Evolutionary conservation across 2,797 vertebrate species (phyloP).

Genomic region (Sebastes nivosus): DNA sequence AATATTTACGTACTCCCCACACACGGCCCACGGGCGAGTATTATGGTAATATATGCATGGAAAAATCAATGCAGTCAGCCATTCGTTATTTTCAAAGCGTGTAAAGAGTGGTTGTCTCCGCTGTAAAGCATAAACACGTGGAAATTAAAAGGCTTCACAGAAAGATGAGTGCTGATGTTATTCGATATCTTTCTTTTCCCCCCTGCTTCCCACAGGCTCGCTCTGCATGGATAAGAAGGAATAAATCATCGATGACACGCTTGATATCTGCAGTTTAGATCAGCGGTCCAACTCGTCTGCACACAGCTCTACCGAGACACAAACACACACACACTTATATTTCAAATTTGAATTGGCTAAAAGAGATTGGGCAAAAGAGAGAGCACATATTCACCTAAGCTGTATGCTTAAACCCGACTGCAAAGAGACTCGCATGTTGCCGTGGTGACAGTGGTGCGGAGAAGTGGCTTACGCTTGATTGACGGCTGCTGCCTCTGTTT

Average conservation of each 20-base stretch:
- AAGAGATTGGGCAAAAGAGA: not conserved
- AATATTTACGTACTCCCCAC: slow-evolving; percentile 41
- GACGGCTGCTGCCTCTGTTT: slow-evolving; percentile 37
- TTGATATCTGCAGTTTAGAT: slow-evolving; percentile 36
- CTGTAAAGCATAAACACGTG: slow-evolving; percentile 17
- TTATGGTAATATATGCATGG: slow-evolving; percentile 48
- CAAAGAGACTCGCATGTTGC: slow-evolving; percentile 38
- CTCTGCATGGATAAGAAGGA: not conserved
- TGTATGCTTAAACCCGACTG: not conserved
- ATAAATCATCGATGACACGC: slow-evolving; percentile 21
- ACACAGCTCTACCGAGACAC: not conserved
- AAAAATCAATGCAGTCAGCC: slow-evolving; percentile 51
- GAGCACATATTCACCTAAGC: not conserved
- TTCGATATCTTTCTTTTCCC: not conserved
- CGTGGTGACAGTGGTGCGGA: slow-evolving; percentile 40
- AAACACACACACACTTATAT: not conserved
- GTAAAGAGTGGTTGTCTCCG: slow-evolving; percentile 24
- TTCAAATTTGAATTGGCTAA: slow-evolving; percentile 14
- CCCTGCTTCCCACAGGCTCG: slow-evolving; percentile 5
- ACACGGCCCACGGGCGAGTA: slow-evolving; percentile 9
- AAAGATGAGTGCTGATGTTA: slow-evolving; percentile 16
- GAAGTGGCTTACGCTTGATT: slow-evolving; percentile 37
- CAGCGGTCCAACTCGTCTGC: not conserved
- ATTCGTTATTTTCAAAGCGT: slow-evolving; percentile 55
- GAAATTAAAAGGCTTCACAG: slow-evolving; percentile 34